These are phyloP conservation scores for Sminthurides aquaticus DNA, from an alignment of 2,888 invertebrate genomes.

Conservation along the genomic window DNA sequence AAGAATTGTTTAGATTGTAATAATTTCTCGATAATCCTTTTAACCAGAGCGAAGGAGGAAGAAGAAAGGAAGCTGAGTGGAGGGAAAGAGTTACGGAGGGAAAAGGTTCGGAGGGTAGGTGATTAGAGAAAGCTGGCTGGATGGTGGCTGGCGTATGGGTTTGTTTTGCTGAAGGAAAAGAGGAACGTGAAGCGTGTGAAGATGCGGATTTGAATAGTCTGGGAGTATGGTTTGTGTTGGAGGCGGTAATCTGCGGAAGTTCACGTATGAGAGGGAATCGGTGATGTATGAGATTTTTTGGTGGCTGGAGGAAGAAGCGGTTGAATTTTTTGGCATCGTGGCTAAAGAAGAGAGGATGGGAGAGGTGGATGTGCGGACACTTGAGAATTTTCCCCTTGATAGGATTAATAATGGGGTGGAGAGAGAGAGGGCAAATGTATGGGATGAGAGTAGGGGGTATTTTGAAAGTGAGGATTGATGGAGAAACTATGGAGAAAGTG, in stretches of 20 bases:
- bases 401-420: background rate
- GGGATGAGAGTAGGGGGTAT: background rate
- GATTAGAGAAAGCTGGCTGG: background rate
- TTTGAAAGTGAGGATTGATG: background rate
- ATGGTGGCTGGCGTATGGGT: background rate
- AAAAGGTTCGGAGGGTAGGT: background rate
- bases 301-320: background rate
- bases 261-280: background rate
- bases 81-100: background rate
- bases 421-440: background rate
- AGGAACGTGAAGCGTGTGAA: too few species aligned
- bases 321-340: too few species aligned
- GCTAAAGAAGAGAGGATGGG: background rate
- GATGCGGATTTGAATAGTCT: too few species aligned
- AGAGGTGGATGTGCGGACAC: background rate
- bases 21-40: slow-evolving; percentile 22
- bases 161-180: too few species aligned
- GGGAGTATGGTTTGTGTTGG: too few species aligned
- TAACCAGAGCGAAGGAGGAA: slow-evolving; percentile 25
- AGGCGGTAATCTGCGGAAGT: background rate
- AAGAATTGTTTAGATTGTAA: background rate
- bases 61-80: background rate
- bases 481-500: background rate
- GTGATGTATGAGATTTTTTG: background rate
- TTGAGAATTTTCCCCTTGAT: background rate